phyloP scores from a whole-genome alignment of 2,797 vertebrate species.

The Tragelaphus oryx region DNA sequence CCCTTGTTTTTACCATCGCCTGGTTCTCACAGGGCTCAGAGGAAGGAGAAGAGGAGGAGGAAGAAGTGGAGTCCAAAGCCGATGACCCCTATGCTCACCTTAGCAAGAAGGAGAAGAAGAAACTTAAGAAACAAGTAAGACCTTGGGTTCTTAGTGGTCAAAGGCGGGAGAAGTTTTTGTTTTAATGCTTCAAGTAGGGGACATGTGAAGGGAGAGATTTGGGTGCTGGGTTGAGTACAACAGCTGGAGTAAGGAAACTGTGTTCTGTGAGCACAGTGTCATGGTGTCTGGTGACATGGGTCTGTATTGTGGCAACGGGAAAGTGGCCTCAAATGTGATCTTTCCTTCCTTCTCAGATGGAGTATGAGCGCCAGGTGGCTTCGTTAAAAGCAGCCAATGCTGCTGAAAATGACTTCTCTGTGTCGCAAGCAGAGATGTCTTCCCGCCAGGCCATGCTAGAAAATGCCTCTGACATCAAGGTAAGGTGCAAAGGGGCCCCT shows the following conservation, averaged over 20 bases:
- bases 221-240: not conserved
- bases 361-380: slow-evolving; percentile 90
- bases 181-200: not conserved
- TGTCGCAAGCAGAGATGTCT: slow-evolving; percentile 93
- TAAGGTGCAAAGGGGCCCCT: slow-evolving; percentile 42
- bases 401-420: slow-evolving; percentile 91
- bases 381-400: slow-evolving; percentile 87
- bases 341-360: slow-evolving; percentile 81
- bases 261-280: not conserved
- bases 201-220: not conserved
- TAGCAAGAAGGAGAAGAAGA: slow-evolving; percentile 95
- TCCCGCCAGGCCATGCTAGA: slow-evolving; percentile 95
- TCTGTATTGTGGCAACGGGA: not conserved
- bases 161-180: not conserved
- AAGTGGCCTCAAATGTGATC: not conserved
- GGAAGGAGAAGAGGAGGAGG: slow-evolving; percentile 76
- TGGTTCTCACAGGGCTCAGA: slow-evolving; percentile 60
- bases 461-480: slow-evolving; percentile 96
- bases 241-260: not conserved
- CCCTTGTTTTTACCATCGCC: not conserved
- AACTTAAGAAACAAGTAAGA: slow-evolving; percentile 90
- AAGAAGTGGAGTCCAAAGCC: slow-evolving; percentile 74
- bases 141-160: not conserved
- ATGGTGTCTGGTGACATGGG: not conserved
- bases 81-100: slow-evolving; percentile 87